Evolutionary conservation across 2,888 invertebrate species (phyloP), one percentile per base, ranked within the genome.

Genomic region (Drosophila peninsularis): DNA sequence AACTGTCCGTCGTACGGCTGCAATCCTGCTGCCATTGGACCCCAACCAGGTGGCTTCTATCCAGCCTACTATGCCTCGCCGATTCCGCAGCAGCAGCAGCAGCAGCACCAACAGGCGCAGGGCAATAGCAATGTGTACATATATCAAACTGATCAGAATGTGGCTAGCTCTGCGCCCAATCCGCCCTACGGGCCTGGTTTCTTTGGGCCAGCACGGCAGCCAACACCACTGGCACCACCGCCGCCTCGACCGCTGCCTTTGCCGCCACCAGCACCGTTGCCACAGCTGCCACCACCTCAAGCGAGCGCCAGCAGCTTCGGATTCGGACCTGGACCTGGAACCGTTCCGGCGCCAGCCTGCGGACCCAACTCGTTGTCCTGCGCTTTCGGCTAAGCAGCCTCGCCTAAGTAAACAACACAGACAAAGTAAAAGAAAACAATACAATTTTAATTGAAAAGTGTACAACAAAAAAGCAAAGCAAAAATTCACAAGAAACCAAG

Each of bases 401-500:
- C 52, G 71, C 88, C 92, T 90, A 91, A 91, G 88, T 92, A 92
- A 91, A 92, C 92, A 91, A 41, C 69, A 54, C 68, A 71, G 71
- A 88, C 84, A 90, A 82, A 90, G 91, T 90, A 91, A 92, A 91
- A 90, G 91, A 92, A 92, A 91, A 92, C 92, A 92, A 92, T 91
- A 91, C 91, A 90, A 90, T 92, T 92, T 92, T 92, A 92, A 92
- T 92, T 92, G 92, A 90, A 92, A 92, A 91, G 74, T 64, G 60
- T 66, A 60, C 69, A 71, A 68, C 62, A 72, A 56, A 73, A 75
- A 71, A 72, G 30, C 41, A 62, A 60, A 14, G 6, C 36, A 45
- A 70, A 72, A 68, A 68, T 42, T 52, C 45, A 75, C 65, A 79
- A 70, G 66, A 62, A 62, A 79, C 58, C 13, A 21, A 36, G 17